Evolutionary conservation across 2,113 vertebrate genomes (phyloP).

Genomic region (Scomber japonicus): DNA sequence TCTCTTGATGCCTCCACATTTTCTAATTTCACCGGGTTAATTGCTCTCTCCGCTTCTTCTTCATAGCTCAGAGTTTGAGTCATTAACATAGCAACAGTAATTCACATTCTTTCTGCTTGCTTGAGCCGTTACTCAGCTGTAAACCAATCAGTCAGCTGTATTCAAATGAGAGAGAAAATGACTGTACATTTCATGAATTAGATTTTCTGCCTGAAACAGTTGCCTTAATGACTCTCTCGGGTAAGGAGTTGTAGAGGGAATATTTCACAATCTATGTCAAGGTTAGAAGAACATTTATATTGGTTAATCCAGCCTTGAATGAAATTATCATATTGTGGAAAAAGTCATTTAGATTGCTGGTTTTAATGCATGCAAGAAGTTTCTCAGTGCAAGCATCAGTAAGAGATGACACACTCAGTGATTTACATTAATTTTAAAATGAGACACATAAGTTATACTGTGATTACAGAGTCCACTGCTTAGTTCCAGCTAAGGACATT

Average conservation of each 20-base stretch:
- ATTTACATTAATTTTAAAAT: background rate
- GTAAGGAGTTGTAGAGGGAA: slow-evolving; percentile 7
- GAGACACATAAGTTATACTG: too few relatives aligned
- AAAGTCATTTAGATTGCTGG: slow-evolving; percentile 27
- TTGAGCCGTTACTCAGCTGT: slow-evolving; percentile 53
- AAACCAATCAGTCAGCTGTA: slow-evolving; percentile 63
- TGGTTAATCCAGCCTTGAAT: slow-evolving; percentile 48
- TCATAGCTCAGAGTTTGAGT: slow-evolving; percentile 49
- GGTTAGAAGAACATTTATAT: slow-evolving; percentile 49
- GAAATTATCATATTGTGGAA: slow-evolving; percentile 30
- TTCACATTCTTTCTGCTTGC: slow-evolving; percentile 55
- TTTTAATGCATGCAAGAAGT: slow-evolving; percentile 25
- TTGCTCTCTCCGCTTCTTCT: slow-evolving; percentile 51
- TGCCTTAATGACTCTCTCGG: slow-evolving; percentile 54
- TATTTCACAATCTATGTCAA: slow-evolving; percentile 50
- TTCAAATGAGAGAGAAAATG: slow-evolving; percentile 45
- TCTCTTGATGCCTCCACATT: slow-evolving; percentile 25
- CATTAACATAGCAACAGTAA: slow-evolving; percentile 50
- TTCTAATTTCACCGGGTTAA: slow-evolving; percentile 55
- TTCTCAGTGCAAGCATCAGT: background rate
- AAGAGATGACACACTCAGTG: background rate
- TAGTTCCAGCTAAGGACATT: too few relatives aligned
- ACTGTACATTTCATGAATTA: slow-evolving; percentile 56
- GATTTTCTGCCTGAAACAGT: slow-evolving; percentile 63
- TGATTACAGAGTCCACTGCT: too few relatives aligned